These are phyloP conservation scores for Hypsibius dujardini DNA, from an alignment of 1,140 invertebrate genomes.

Conservation along the genomic window DNA sequence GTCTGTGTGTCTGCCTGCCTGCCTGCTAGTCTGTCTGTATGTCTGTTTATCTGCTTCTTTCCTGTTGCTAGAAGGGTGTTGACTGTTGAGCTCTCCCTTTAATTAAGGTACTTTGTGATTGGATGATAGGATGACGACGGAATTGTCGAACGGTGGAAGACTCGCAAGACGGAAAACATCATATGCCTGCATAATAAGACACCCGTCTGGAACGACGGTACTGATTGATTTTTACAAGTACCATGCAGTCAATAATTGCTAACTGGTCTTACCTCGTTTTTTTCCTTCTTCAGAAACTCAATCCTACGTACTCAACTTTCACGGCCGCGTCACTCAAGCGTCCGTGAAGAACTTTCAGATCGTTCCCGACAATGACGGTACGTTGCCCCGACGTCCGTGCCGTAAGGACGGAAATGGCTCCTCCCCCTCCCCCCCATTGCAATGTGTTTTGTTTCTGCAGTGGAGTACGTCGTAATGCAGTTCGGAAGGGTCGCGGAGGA, in stretches of 20 bases:
- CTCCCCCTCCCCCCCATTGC: background rate
- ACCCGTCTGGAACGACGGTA: conserved; percentile 89
- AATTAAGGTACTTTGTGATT: background rate
- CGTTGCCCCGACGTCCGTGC: conserved; percentile 25
- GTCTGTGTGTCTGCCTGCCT: too few species aligned
- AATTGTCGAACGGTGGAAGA: conserved; percentile 47
- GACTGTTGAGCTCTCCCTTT: too few species aligned
- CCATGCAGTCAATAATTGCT: background rate
- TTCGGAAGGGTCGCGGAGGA: conserved; percentile 94
- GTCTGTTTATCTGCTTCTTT: too few species aligned
- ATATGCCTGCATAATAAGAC: conserved; percentile 94
- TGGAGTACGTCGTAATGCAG: conserved; percentile 95
- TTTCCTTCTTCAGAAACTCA: conserved; percentile 57
- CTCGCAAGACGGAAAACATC: conserved; percentile 70
- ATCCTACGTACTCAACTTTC: conserved; percentile 97
- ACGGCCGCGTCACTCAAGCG: conserved; percentile 95
- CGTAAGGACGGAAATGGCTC: background rate
- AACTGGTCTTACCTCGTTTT: background rate
- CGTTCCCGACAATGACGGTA: conserved; percentile 86
- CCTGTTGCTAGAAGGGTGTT: too few species aligned
- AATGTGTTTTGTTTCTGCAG: conserved; percentile 33
- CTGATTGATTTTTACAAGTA: conserved; percentile 17
- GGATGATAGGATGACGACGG: conserved; percentile 39
- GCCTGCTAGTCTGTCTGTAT: too few species aligned
- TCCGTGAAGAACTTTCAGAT: conserved; percentile 99